Conservation (phyloP, 2,797 vertebrate genomes). For the Epinephelus malabaricus region DNA sequence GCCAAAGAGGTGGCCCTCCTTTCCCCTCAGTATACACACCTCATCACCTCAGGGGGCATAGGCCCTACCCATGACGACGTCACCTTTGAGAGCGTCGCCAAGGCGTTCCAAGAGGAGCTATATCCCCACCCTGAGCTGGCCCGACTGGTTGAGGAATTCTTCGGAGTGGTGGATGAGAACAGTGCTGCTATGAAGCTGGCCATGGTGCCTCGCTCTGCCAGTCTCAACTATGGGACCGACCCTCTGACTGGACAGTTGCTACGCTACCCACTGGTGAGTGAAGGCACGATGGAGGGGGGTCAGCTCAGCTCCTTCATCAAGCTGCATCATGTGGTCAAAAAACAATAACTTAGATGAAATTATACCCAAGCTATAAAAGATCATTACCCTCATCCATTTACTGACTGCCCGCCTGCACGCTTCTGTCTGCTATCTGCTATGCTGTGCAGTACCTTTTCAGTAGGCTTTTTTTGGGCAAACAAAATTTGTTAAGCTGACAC, state of each 20-base stretch:
- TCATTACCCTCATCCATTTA: neutral
- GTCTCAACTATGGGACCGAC: conserved; percentile 92
- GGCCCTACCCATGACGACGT: conserved; percentile 97
- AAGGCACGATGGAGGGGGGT: neutral
- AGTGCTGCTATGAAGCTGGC: conserved; percentile 92
- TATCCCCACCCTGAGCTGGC: conserved; percentile 89
- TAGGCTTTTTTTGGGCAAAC: neutral
- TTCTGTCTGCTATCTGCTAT: neutral
- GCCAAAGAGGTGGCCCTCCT: conserved; percentile 90
- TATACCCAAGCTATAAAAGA: neutral
- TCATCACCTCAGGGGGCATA: conserved; percentile 94
- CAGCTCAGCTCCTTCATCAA: conserved; percentile 2
- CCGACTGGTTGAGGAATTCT: conserved; percentile 85
- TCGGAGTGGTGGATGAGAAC: conserved; percentile 73
- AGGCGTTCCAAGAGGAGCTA: conserved; percentile 90
- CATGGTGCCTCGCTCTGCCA: conserved; percentile 89
- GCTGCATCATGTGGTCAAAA: neutral
- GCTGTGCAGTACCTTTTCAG: neutral
- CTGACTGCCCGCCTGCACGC: neutral
- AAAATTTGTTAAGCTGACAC: conserved; percentile 16
- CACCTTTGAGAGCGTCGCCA: conserved; percentile 93
- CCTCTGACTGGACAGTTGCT: conserved; percentile 83
- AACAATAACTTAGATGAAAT: conserved; percentile 21
- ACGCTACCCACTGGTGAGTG: conserved; percentile 90
- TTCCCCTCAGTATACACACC: conserved; percentile 88